Conservation (phyloP, 2,797 vertebrate genomes). For the Cyclopterus lumpus region DNA sequence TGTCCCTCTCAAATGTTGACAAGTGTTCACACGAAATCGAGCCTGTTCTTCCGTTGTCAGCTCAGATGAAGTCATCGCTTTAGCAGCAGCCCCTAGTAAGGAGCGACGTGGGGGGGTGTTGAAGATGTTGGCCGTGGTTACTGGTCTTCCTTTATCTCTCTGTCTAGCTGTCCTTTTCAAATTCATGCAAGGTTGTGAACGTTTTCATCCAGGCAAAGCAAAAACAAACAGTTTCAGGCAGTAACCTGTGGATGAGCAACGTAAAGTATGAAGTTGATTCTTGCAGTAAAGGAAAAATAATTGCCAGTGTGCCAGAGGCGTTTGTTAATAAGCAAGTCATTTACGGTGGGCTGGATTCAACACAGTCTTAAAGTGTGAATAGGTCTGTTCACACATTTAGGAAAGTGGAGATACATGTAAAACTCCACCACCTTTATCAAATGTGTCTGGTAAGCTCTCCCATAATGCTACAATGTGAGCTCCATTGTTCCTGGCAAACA, state of each 20-base stretch:
- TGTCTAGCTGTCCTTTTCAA: not conserved
- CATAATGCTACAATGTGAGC: not conserved
- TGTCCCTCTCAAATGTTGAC: slow-evolving; percentile 38
- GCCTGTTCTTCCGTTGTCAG: slow-evolving; percentile 47
- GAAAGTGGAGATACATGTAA: not conserved
- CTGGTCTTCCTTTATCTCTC: not conserved
- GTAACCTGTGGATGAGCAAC: not conserved
- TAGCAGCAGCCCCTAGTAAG: slow-evolving; percentile 39
- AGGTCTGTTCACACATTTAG: slow-evolving; percentile 1
- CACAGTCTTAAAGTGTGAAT: not conserved
- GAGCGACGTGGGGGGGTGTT: not conserved
- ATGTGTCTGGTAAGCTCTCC: not conserved
- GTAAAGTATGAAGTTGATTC: too few relatives aligned
- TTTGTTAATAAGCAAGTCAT: too few relatives aligned
- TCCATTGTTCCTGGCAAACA: not conserved
- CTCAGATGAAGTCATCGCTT: slow-evolving; percentile 50
- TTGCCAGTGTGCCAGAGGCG: too few relatives aligned
- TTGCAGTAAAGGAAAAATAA: too few relatives aligned
- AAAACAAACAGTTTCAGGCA: not conserved
- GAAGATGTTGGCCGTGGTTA: not conserved
- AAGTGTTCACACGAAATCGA: slow-evolving; percentile 40
- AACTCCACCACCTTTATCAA: not conserved
- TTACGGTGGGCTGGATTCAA: not conserved
- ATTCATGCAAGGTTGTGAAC: not conserved
- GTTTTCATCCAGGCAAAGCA: not conserved